phyloP scores from a whole-genome alignment of 2,113 vertebrate genomes.

The Rostratula benghalensis region DNA sequence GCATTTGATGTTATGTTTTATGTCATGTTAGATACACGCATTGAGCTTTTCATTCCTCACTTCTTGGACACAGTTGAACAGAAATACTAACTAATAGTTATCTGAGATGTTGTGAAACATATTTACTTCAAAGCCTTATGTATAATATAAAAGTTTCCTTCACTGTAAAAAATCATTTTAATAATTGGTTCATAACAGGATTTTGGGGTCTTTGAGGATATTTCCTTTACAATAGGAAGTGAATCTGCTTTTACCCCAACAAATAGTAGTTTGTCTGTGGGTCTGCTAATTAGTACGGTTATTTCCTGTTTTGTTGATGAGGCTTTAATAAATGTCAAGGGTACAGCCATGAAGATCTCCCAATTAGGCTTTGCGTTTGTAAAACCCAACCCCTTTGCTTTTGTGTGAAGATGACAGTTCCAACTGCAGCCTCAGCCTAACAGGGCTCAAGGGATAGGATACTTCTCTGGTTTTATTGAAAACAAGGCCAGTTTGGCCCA shows the following conservation, averaged over 20 bases:
- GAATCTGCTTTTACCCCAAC: conserved; percentile 35
- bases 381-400: conserved; percentile 72
- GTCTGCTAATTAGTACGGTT: conserved; percentile 76
- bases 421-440: conserved; percentile 76
- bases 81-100: neutral
- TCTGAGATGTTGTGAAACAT: neutral
- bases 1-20: neutral
- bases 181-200: neutral
- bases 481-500: conserved; percentile 68
- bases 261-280: conserved; percentile 55
- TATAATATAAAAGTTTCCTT: neutral
- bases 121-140: neutral
- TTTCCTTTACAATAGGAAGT: conserved; percentile 22
- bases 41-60: neutral
- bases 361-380: conserved; percentile 79
- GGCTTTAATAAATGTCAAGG: conserved; percentile 81
- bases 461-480: conserved; percentile 69
- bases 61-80: neutral
- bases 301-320: conserved; percentile 80
- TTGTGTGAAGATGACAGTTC: conserved; percentile 79
- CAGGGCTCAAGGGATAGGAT: conserved; percentile 80
- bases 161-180: neutral
- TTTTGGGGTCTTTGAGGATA: neutral
- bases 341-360: conserved; percentile 75
- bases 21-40: neutral